These are phyloP conservation scores for Siniperca undulata DNA, from an alignment of 2,797 vertebrate species.

Conservation along the genomic window DNA sequence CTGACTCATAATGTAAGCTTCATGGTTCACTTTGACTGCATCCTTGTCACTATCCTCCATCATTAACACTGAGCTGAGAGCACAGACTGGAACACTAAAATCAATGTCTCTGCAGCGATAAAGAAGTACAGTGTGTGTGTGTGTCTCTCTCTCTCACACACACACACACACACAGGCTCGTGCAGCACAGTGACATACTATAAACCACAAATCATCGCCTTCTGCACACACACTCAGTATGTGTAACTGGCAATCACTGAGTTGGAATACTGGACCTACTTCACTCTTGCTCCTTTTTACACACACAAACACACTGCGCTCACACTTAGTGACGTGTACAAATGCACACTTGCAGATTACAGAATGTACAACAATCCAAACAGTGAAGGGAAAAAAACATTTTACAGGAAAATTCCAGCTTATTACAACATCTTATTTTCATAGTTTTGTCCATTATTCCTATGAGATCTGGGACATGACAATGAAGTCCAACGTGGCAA, in stretches of 20 bases:
- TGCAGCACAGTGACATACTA: constrained; percentile 4
- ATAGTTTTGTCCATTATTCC: neutral
- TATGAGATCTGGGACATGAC: neutral
- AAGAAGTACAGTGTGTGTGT: neutral
- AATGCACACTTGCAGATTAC: neutral
- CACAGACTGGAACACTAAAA: constrained; percentile 9
- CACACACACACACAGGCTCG: neutral
- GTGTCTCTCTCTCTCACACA: neutral
- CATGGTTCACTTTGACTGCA: neutral
- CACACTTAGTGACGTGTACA: neutral
- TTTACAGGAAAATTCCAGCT: neutral
- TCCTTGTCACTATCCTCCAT: constrained; percentile 2
- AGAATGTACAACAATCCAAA: neutral
- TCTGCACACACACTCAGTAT: constrained; percentile 10
- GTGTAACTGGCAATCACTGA: constrained; percentile 2
- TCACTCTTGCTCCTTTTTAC: neutral
- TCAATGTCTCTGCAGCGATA: constrained; percentile 15
- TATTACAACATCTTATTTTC: neutral
- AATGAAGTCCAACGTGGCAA: neutral
- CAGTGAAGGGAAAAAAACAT: neutral
- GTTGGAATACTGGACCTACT: constrained; percentile 9
- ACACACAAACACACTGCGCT: constrained; percentile 9
- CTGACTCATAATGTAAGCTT: no score
- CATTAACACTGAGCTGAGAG: constrained; percentile 25
- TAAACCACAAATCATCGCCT: constrained; percentile 3